phyloP scores from a whole-genome alignment of 2,113 vertebrate genomes.

The rat (Rattus norvegicus) region DNA sequence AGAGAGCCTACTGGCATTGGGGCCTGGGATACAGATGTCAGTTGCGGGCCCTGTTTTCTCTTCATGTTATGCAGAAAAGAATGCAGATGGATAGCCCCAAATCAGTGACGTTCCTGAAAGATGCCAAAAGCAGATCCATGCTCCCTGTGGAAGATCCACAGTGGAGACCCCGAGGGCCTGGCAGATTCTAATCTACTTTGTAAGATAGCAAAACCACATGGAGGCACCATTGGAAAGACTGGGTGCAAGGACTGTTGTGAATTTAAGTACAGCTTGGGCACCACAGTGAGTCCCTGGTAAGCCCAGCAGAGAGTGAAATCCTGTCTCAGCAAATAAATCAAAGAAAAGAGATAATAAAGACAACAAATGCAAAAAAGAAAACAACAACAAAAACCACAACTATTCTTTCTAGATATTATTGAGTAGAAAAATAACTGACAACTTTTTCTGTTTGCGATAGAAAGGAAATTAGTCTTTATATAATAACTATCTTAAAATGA shows the following conservation, averaged over 20 bases:
- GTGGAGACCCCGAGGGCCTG: neutral
- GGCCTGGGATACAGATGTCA: neutral
- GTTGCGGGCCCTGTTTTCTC: neutral
- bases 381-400: no score
- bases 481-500: neutral
- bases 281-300: neutral
- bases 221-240: neutral
- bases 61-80: neutral
- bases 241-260: neutral
- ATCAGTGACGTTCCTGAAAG: neutral
- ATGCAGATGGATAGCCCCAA: neutral
- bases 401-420: neutral
- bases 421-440: neutral
- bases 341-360: neutral
- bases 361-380: neutral
- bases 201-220: neutral
- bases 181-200: neutral
- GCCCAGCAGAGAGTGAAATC: neutral
- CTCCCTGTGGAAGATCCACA: fast-evolving
- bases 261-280: neutral
- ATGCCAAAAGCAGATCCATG: no score
- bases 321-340: neutral
- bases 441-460: neutral
- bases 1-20: neutral
- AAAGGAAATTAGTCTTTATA: neutral